Evolutionary conservation across 2,113 vertebrate genomes (phyloP), one percentile per base, ranked within the genome.

Genomic region (Perccottus glenii): DNA sequence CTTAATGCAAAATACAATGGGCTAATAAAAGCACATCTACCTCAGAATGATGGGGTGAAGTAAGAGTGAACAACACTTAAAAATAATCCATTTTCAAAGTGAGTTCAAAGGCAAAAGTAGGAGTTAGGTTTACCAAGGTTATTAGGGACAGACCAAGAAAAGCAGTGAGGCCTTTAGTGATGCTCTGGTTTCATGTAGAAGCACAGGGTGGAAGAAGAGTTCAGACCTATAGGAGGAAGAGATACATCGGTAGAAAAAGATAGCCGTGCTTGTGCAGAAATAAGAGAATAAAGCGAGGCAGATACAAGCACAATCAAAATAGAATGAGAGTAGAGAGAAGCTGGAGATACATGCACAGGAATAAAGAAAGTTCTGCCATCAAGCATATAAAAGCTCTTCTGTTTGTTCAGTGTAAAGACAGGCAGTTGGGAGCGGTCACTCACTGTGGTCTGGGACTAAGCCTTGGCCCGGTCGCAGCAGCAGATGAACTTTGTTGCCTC

Each of bases 151-250:
- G 96, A 96, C 96, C 95, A 91, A 96, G 95, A 96, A 98, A 98
- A 96, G 95, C 95, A 96, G 95, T 94, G 96, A 96, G 94, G 96
- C 95, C 95, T 96, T 92, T 98, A 99, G 92, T 97, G 97, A 90
- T 96, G 96, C 90, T 99, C 98, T 94, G 96, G 94, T 95, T 97
- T 99, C 96, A 96, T 94, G 95, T 95, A 95, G 95, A 96, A 96
- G 94, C 96, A 98, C 94, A 99, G 93, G 92, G 96, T 96, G 94
- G 96, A 96, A 85, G 91, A 90, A 96, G 96, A 95, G 96, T 96
- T 95, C 95, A 95, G 92, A 98, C 98, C 98, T 99, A 95, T 91
- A 94, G 94, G 87, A 95, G 94, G 95, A 95, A 94, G 93, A 96
- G 93, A 92, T 78, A 89, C 70, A 93, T 90, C 92, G 92, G 91